Base-by-base conservation (phyloP, 2,113 vertebrate genomes). In the Castor canadensis region DNA sequence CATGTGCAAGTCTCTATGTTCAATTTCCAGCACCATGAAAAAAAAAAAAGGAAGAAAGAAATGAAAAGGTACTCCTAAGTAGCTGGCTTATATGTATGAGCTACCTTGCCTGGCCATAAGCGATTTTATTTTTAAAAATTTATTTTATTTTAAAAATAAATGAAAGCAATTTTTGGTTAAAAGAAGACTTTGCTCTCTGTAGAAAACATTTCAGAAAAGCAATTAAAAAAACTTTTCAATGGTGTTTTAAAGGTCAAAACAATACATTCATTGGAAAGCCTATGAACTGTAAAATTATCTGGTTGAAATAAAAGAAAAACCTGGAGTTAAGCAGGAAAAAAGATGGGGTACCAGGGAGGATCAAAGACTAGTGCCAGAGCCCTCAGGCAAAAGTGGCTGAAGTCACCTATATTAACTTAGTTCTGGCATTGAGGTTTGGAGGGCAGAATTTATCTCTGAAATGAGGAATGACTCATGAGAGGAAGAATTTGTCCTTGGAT, bases 121-220 rank as follows among this genome's bases (percentile, higher is more conserved):
- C n/a, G n/a, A n/a, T n/a, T n/a, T n/a, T n/a, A n/a, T n/a, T n/a
- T n/a, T n/a, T n/a, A n/a, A n/a, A n/a, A n/a, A n/a, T n/a, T n/a
- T n/a, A n/a, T n/a, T n/a, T n/a, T n/a, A n/a, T n/a, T n/a, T n/a
- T n/a, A n/a, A n/a, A n/a, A n/a, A n/a, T n/a, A n/a, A n/a, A n/a
- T n/a, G n/a, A n/a, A n/a, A 2, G 85, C 71, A 38, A 71, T 71
- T 40, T n/a, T 77, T 83, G n/a, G 38, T 73, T 66, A 43, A 67
- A 69, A 86, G n/a, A 82, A 76, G 20, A 49, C 52, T 43, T 93
- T 91, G 32, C 5, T 72, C 2, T 90, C 60, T 91, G 80, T 19
- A 92, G 58, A 88, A 95, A 90, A 64, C 81, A 91, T 58, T 87
- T 40, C 45, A 90, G 82, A 52, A 83, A 87, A 71, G 52, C 75